Conservation (phyloP, 2,113 vertebrate genomes). For the Hemiprocne comata region DNA sequence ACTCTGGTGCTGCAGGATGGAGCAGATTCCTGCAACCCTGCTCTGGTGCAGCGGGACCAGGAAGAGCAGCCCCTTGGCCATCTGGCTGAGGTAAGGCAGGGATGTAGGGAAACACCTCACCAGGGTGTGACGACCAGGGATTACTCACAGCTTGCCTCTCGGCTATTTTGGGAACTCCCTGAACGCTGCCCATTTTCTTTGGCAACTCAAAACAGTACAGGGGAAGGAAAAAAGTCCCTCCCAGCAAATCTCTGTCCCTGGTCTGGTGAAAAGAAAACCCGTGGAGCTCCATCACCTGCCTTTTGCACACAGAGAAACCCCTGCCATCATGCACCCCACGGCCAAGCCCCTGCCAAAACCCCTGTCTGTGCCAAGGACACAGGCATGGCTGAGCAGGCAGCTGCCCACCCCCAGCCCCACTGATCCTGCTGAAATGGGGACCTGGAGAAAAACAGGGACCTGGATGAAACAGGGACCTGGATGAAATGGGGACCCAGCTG, state of each 20-base stretch:
- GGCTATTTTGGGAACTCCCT: constrained; percentile 16
- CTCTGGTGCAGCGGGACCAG: fast-evolving
- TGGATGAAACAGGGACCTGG: fast-evolving
- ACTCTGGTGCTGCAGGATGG: fast-evolving
- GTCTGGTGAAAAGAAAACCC: not conserved
- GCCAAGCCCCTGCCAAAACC: fast-evolving
- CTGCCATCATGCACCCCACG: fast-evolving
- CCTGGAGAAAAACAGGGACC: not conserved
- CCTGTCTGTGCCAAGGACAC: too few species aligned
- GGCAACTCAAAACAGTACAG: not conserved
- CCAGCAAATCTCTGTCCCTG: not conserved
- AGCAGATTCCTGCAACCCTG: not conserved
- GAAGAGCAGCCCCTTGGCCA: not conserved
- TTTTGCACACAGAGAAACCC: fast-evolving
- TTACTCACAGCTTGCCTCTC: constrained; percentile 11
- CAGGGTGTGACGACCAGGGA: not conserved
- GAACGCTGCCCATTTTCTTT: constrained; percentile 13
- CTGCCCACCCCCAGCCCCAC: too few species aligned
- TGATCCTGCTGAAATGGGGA: not conserved
- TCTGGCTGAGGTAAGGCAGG: fast-evolving
- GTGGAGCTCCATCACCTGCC: not conserved
- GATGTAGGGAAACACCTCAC: not conserved
- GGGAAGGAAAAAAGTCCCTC: not conserved
- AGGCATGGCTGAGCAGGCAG: too few species aligned
- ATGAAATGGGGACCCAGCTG: fast-evolving